phyloP scores from a whole-genome alignment of 2,113 vertebrate genomes.

The Scophthalmus maximus region DNA sequence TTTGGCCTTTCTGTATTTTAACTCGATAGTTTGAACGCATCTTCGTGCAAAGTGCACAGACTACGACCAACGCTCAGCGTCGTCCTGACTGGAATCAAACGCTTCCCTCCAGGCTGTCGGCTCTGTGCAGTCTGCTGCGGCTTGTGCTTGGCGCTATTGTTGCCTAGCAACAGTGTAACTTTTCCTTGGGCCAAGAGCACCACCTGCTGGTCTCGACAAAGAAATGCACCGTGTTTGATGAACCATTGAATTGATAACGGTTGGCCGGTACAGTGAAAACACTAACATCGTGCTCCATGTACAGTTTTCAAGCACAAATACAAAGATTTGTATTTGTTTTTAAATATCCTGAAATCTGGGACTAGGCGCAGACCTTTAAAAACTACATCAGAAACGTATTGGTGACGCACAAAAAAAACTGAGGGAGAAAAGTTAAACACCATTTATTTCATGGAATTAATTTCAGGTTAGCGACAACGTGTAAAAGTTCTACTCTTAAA shows the following conservation, averaged over 20 bases:
- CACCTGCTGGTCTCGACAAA: conserved; percentile 15
- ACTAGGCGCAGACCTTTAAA: neutral
- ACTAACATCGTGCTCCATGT: neutral
- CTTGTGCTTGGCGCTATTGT: neutral
- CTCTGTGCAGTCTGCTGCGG: neutral
- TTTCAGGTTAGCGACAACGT: conserved; percentile 56
- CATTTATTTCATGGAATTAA: conserved; percentile 64
- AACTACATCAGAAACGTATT: neutral
- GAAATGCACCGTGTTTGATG: neutral
- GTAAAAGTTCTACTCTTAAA: conserved; percentile 58
- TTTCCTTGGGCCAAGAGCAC: neutral
- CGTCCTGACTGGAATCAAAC: neutral
- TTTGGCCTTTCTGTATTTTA: no score
- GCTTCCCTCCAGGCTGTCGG: no score
- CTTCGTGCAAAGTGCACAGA: no score
- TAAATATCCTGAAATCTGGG: neutral
- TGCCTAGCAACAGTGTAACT: conserved; percentile 41
- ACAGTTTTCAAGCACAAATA: neutral
- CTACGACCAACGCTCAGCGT: no score
- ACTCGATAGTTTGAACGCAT: no score
- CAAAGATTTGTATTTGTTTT: no score
- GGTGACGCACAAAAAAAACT: neutral
- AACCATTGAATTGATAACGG: neutral
- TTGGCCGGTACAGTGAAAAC: no score
- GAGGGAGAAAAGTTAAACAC: neutral